phyloP scores from a whole-genome alignment of 1,140 invertebrate species.

The Battus philenor region DNA sequence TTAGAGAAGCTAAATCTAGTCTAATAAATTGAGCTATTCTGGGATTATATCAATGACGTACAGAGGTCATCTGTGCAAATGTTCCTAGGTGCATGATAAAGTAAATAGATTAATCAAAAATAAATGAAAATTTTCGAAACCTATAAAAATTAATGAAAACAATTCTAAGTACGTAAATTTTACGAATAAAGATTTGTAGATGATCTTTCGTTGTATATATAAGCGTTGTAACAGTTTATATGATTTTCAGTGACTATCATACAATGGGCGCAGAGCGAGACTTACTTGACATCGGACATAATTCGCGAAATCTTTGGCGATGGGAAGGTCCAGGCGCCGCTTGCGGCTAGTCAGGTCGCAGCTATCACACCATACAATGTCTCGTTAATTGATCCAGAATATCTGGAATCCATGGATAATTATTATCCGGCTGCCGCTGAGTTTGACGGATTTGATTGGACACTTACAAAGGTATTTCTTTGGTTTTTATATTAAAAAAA shows the following conservation, averaged over 20 bases:
- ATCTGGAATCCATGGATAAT: conserved; percentile 30
- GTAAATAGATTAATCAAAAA: too few species aligned
- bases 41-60: too few species aligned
- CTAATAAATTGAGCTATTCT: too few species aligned
- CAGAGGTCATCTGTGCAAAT: too few species aligned
- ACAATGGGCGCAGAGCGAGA: not conserved
- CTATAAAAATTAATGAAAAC: too few species aligned
- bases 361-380: conserved; percentile 17
- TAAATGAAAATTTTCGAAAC: too few species aligned
- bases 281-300: conserved; percentile 4
- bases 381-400: conserved; percentile 28
- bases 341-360: not conserved
- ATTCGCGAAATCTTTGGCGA: conserved; percentile 2
- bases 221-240: not conserved
- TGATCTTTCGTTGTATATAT: too few species aligned
- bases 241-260: not conserved
- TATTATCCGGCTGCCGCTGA: conserved; percentile 34
- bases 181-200: too few species aligned
- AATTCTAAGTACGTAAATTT: too few species aligned
- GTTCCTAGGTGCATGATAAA: too few species aligned
- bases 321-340: not conserved
- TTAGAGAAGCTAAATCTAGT: too few species aligned
- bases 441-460: conserved; percentile 60
- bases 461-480: conserved; percentile 59
- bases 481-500: not conserved